These are phyloP conservation scores for Pseudomyrmex cubaensis DNA, from an alignment of 1,140 invertebrate species.

Conservation along the genomic window DNA sequence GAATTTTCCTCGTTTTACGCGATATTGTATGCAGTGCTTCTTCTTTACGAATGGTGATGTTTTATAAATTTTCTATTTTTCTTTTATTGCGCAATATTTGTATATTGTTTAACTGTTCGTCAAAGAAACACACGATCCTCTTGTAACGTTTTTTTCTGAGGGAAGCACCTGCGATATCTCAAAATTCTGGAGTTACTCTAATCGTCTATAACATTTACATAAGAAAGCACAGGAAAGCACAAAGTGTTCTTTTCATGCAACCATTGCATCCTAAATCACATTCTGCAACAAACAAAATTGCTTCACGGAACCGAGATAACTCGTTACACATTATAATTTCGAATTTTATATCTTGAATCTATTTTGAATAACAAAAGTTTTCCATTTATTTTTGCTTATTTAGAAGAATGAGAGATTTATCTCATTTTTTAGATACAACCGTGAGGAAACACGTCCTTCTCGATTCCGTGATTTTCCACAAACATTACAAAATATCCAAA, in stretches of 20 bases:
- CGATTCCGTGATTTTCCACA: slow-evolving; percentile 49
- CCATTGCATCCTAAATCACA: slow-evolving; percentile 48
- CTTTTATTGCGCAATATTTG: background rate
- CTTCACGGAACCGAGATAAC: slow-evolving; percentile 46
- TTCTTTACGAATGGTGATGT: background rate
- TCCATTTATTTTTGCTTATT: background rate
- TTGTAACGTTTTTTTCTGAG: background rate
- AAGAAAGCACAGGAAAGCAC: slow-evolving; percentile 67
- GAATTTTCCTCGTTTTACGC: background rate
- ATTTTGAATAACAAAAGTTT: background rate
- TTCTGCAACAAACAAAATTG: slow-evolving; percentile 47
- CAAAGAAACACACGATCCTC: slow-evolving; percentile 11
- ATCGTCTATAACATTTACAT: slow-evolving; percentile 39
- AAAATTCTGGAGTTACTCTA: slow-evolving; percentile 46
- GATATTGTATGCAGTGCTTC: background rate
- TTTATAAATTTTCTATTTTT: background rate
- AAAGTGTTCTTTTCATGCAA: slow-evolving; percentile 65
- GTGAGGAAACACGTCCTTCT: background rate
- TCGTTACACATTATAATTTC: background rate
- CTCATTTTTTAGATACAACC: background rate
- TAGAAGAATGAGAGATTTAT: too few species aligned
- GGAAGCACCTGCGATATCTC: slow-evolving; percentile 34
- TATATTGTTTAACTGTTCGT: background rate
- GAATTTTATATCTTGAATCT: background rate
- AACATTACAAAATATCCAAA: slow-evolving; percentile 51